Percentiles rank a stretch among this genome's conserved stretches.
Evolutionary conservation across 1,140 invertebrate species (phyloP).

Genomic region (Glossosoma conforme): DNA sequence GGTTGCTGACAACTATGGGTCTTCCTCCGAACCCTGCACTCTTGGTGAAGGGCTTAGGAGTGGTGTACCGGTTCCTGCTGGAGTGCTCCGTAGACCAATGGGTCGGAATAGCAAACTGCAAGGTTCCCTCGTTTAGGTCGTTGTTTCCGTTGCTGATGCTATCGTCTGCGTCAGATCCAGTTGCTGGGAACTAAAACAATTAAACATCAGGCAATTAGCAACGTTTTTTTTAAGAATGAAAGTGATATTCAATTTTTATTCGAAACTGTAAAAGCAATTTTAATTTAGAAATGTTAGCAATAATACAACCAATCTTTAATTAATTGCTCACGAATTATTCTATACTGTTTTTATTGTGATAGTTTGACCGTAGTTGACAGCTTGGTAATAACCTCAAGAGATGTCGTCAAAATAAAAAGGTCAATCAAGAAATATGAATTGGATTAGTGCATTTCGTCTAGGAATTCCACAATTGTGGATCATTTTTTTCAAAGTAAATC

Average conservation of each 20-base stretch:
- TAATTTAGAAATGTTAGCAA: not conserved
- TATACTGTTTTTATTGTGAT: too few species aligned
- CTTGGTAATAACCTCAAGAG: too few species aligned
- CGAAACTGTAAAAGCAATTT: not conserved
- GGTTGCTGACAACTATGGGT: conserved; percentile 23
- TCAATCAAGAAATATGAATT: too few species aligned
- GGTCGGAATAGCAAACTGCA: conserved; percentile 14
- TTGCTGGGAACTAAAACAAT: not conserved
- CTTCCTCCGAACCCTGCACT: conserved; percentile 17
- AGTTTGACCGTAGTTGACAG: too few species aligned
- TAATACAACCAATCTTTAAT: too few species aligned
- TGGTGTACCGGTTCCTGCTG: conserved; percentile 17
- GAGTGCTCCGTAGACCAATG: conserved; percentile 28
- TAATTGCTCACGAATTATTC: too few species aligned
- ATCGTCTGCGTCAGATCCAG: conserved; percentile 14
- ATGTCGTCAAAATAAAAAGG: too few species aligned
- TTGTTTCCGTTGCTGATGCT: conserved; percentile 26
- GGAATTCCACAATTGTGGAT: too few species aligned
- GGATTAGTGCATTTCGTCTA: too few species aligned
- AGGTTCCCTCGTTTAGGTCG: conserved; percentile 21
- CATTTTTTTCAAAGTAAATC: too few species aligned
- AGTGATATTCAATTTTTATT: not conserved
- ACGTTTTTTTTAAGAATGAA: too few species aligned
- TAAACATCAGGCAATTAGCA: not conserved
- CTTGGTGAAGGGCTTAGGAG: conserved; percentile 7